Percentiles rank a stretch among this genome's conserved stretches.
phyloP scores from a whole-genome alignment of 2,888 invertebrate species.

The Micropterix aruncella region DNA sequence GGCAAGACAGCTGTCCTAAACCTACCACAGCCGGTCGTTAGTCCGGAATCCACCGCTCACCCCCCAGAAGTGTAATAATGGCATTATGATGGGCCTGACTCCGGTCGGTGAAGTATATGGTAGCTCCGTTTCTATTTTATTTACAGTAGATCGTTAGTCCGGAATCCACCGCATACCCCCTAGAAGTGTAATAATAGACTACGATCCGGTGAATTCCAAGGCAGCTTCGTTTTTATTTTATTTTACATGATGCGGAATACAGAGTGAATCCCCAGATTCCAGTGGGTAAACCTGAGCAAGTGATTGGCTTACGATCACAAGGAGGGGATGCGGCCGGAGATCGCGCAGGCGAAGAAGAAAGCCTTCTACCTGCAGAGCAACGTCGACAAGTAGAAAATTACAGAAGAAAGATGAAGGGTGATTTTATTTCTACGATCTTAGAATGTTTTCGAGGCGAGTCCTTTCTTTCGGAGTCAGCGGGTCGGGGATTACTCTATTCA shows the following conservation, averaged over 20 bases:
- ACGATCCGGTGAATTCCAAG: no score
- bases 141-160: no score
- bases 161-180: no score
- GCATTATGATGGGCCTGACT: no score
- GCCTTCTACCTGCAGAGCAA: slow-evolving; percentile 75
- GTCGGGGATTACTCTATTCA: slow-evolving; percentile 30
- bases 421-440: slow-evolving; percentile 15
- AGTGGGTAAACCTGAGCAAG: slow-evolving; percentile 93
- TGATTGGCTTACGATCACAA: slow-evolving; percentile 83
- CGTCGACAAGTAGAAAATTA: slow-evolving; percentile 48
- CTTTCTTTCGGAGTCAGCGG: slow-evolving; percentile 25
- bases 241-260: slow-evolving; percentile 92
- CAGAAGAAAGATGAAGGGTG: background rate
- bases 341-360: slow-evolving; percentile 84
- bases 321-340: slow-evolving; percentile 75
- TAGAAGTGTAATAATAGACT: no score
- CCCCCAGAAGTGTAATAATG: no score
- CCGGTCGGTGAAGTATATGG: no score
- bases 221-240: no score
- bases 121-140: no score
- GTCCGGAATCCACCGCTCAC: no score
- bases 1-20: no score
- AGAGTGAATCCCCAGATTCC: slow-evolving; percentile 89
- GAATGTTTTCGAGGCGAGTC: slow-evolving; percentile 32
- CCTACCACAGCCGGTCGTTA: no score